Evolutionary conservation across 2,888 invertebrate genomes (phyloP).

Genomic region (Trilocha varians): DNA sequence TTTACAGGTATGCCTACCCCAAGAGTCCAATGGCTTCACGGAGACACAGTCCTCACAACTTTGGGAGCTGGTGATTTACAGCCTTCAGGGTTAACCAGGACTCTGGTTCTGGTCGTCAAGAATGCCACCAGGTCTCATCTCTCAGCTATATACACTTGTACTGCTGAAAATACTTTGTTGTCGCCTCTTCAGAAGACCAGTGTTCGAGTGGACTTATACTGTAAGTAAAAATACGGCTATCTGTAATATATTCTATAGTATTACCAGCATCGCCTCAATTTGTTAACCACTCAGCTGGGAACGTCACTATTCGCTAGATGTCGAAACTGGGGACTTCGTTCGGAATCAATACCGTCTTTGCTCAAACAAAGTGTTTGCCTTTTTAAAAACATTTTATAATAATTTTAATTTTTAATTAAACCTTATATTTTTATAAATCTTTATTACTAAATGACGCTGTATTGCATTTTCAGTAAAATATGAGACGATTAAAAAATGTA

Average conservation of each 20-base stretch:
- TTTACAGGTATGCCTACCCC: conserved; percentile 56
- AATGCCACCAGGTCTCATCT: conserved; percentile 74
- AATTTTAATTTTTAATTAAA: too few relatives aligned
- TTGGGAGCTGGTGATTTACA: conserved; percentile 41
- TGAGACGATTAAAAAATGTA: too few relatives aligned
- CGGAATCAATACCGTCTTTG: too few relatives aligned
- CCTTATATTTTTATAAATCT: too few relatives aligned
- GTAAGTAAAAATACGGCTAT: conserved; percentile 42
- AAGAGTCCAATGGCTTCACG: conserved; percentile 59
- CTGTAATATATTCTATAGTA: neutral
- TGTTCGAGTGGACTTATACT: conserved; percentile 79
- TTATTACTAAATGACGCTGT: too few relatives aligned
- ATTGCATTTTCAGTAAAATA: too few relatives aligned
- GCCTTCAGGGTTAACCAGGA: conserved; percentile 33
- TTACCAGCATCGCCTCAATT: too few relatives aligned
- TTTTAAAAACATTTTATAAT: too few relatives aligned
- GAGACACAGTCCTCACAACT: conserved; percentile 44
- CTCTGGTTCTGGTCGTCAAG: conserved; percentile 39
- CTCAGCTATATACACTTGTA: conserved; percentile 78
- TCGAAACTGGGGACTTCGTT: too few relatives aligned
- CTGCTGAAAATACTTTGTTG: conserved; percentile 79
- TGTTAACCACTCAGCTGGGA: too few relatives aligned
- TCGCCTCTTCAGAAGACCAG: conserved; percentile 77
- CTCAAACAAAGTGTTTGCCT: too few relatives aligned
- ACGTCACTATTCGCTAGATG: too few relatives aligned